Conservation (phyloP, 2,113 vertebrate species). For the Eleginops maclovinus region DNA sequence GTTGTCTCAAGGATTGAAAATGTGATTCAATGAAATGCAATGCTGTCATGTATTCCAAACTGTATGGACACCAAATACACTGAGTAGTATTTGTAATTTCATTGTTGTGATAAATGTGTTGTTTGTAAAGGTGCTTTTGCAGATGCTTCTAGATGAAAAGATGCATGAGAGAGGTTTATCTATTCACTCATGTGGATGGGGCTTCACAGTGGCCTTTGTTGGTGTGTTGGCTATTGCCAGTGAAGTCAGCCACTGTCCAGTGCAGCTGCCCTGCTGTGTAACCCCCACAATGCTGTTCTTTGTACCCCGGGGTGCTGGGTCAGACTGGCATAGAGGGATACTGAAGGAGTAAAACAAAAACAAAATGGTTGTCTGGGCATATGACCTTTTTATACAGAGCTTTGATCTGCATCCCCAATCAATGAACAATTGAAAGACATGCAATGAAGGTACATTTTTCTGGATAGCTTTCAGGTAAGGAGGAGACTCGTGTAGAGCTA, state of each 20-base stretch:
- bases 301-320: constrained; percentile 62
- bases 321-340: constrained; percentile 61
- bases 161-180: constrained; percentile 73
- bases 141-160: constrained; percentile 62
- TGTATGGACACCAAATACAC: not conserved
- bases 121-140: constrained; percentile 53
- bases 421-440: constrained; percentile 12
- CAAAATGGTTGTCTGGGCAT: constrained; percentile 51
- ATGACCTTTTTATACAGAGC: constrained; percentile 37
- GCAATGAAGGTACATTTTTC: not conserved
- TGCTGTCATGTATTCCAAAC: not conserved
- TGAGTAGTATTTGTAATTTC: not conserved
- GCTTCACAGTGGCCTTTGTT: constrained; percentile 78
- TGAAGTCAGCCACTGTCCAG: constrained; percentile 80
- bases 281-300: constrained; percentile 79
- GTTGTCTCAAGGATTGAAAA: not conserved
- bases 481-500: not conserved
- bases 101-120: constrained; percentile 61
- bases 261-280: constrained; percentile 80
- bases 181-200: constrained; percentile 68
- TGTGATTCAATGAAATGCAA: not conserved
- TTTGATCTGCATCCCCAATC: constrained; percentile 47
- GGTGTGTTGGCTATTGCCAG: constrained; percentile 61
- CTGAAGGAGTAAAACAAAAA: constrained; percentile 60
- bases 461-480: constrained; percentile 26